Conservation (phyloP, 92 coral and sea anemone species). For the Ricordea florida region DNA sequence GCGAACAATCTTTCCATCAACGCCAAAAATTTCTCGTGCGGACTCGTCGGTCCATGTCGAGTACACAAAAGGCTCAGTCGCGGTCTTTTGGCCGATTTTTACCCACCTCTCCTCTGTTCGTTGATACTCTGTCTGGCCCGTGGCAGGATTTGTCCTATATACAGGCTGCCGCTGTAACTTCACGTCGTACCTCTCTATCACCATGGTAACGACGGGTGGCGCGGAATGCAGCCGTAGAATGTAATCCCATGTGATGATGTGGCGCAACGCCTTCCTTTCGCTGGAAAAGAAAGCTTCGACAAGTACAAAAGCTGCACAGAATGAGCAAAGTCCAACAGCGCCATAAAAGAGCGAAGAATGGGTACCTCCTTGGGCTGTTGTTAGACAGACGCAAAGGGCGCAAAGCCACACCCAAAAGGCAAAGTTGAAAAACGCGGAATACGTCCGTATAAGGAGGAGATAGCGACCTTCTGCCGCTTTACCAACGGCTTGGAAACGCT, state of each 20-base stretch:
- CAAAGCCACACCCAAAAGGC: constrained; percentile 60
- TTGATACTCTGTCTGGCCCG: background rate
- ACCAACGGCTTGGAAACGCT: constrained; percentile 17
- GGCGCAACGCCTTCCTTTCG: constrained; percentile 21
- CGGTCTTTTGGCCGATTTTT: constrained; percentile 5
- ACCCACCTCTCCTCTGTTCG: constrained; percentile 3
- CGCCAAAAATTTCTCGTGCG: background rate
- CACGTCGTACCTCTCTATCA: constrained; percentile 34
- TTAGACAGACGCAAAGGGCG: constrained; percentile 17
- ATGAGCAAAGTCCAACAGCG: constrained; percentile 43
- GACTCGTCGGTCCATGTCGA: constrained; percentile 41
- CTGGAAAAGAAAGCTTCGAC: constrained; percentile 37
- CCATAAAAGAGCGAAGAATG: constrained; percentile 30
- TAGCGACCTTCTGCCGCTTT: constrained; percentile 5
- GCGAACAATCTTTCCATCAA: background rate
- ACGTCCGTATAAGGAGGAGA: constrained; percentile 13
- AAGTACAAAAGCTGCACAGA: constrained; percentile 41
- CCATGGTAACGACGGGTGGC: constrained; percentile 22
- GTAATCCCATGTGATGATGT: constrained; percentile 52
- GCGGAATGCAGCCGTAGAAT: constrained; percentile 15
- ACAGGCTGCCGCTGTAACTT: background rate
- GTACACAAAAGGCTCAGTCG: constrained; percentile 41
- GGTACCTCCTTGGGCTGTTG: background rate
- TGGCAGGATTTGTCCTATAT: background rate
- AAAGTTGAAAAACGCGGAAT: constrained; percentile 50